Percentiles rank a stretch among this genome's conserved stretches.
Conservation (phyloP, 2,888 invertebrate genomes). For the Drosophila yooni region DNA sequence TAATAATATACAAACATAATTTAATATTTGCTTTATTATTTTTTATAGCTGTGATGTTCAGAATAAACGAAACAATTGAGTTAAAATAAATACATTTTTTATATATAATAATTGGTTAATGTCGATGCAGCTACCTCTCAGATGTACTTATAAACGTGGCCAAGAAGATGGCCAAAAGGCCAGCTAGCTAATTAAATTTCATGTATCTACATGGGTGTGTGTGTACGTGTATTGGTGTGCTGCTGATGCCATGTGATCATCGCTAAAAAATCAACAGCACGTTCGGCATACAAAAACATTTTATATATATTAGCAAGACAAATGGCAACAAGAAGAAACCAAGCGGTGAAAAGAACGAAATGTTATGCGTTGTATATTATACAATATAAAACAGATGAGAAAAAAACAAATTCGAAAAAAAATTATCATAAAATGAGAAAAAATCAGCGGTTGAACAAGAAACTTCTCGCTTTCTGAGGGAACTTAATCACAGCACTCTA, state of each 20-base stretch:
- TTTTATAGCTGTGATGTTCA: background rate
- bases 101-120: constrained; percentile 38
- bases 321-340: constrained; percentile 39
- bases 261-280: constrained; percentile 77
- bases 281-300: constrained; percentile 65
- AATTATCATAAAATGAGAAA: constrained; percentile 17
- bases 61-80: constrained; percentile 2
- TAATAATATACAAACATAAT: constrained; percentile 25
- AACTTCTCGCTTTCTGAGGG: constrained; percentile 38
- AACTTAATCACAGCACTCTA: constrained; percentile 67
- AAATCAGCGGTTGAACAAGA: constrained; percentile 32
- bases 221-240: constrained; percentile 29
- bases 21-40: constrained; percentile 30
- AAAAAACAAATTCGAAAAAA: constrained; percentile 17
- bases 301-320: constrained; percentile 59
- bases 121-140: constrained; percentile 46
- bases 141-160: constrained; percentile 7
- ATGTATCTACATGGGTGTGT: constrained; percentile 20
- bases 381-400: constrained; percentile 51
- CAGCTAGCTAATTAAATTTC: constrained; percentile 73
- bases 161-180: constrained; percentile 62
- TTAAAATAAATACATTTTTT: constrained; percentile 29
- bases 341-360: constrained; percentile 73
- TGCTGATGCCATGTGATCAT: constrained; percentile 67
- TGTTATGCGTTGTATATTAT: constrained; percentile 73